Evolutionary conservation across 2,888 invertebrate species (phyloP), one percentile per base, ranked within the genome.

Genomic region (Eudasyphora cyanicolor): DNA sequence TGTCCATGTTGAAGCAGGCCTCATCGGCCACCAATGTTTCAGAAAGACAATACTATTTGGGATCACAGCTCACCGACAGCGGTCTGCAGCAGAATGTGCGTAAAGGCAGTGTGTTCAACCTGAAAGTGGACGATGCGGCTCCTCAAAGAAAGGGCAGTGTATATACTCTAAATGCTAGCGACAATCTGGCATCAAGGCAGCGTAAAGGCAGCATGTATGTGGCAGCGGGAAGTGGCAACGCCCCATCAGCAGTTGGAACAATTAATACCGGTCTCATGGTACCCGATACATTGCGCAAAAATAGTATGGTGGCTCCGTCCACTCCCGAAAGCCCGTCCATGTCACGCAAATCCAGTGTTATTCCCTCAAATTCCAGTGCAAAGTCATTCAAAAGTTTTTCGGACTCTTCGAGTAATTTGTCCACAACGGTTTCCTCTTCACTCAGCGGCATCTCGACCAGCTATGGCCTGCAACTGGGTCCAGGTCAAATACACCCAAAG

Each of bases 401-500:
- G 49, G 87, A 88, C 82, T 88, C 89, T 79, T 86, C 87, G 76
- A 88, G 88, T 76, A 90, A 89, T 81, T 62, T 86, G 17, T 85
- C 86, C 3, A 67, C 85, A 17, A 76, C 79, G 76, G 78, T 79
- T 75, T 82, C 85, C 42, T 85, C 79, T 79, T 87, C 82, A 71
- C 87, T 42, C n/a, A 87, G 87, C 0, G 89, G 89, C 71, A 87
- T 88, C 60, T 88, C 90, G 62, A 89, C 92, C 82, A 92, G 93
- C 89, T 93, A 97, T 81, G 97, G 97, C 62, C 96, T 92, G 69
- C 92, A 93, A 89, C 93, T 97, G 85, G 97, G 97, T 42, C 96
- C 96, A 3, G 96, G 96, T 21, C 97, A 97, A 92, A 94, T 97
- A 90, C 95, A 95, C 91, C 97, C 97, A 71, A 94, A 95, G 86